A percentile compares a stretch with the other conserved stretches of the same genome.
These are phyloP conservation scores for Microtus ochrogaster DNA, from an alignment of 2,113 vertebrate genomes.

Conservation along the genomic window DNA sequence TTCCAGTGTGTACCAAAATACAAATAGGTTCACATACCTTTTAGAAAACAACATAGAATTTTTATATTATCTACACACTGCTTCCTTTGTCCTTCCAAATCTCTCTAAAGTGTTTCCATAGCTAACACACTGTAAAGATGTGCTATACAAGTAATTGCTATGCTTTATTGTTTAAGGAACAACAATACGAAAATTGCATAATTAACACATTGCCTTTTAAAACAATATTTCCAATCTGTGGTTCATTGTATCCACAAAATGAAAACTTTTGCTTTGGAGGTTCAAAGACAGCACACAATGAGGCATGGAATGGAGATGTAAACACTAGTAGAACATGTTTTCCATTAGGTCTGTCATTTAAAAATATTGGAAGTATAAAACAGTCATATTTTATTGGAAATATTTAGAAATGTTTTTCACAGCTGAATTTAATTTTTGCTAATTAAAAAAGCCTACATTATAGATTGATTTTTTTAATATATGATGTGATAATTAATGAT, in stretches of 20 bases:
- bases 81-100: not conserved
- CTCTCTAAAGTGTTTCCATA: not conserved
- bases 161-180: not conserved
- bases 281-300: not conserved
- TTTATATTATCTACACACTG: not conserved
- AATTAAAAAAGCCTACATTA: not conserved
- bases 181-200: not conserved
- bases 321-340: not conserved
- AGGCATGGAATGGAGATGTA: not conserved
- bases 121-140: not conserved
- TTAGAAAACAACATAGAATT: not conserved
- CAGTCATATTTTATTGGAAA: not conserved
- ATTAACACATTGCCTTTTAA: not conserved
- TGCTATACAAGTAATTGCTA: not conserved
- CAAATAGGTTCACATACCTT: not conserved
- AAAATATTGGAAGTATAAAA: not conserved
- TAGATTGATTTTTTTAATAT: not conserved
- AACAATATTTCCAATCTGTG: not conserved
- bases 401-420: constrained; percentile 20
- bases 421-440: not conserved
- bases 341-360: not conserved
- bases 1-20: not conserved
- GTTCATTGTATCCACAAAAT: not conserved
- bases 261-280: not conserved
- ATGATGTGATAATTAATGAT: not conserved